Evolutionary conservation across 1,140 invertebrate species (phyloP).

Genomic region (Metaphire vulgaris): DNA sequence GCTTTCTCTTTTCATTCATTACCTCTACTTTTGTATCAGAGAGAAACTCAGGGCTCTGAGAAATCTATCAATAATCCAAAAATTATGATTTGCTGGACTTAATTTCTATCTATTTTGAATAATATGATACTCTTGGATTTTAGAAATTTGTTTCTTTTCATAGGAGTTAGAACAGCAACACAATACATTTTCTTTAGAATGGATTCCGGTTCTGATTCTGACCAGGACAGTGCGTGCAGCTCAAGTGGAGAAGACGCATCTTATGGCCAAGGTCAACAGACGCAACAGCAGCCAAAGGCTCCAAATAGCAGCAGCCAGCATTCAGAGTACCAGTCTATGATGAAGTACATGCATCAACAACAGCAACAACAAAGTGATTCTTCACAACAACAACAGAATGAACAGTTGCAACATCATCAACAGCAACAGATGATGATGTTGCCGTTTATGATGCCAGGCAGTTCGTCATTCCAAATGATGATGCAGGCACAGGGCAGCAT

Average conservation of each 20-base stretch:
- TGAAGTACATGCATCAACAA: background rate
- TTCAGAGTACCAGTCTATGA: background rate
- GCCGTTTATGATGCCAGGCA: background rate
- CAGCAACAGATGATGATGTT: conserved; percentile 8
- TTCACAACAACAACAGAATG: background rate
- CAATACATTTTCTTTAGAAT: background rate
- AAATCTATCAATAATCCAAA: too few species aligned
- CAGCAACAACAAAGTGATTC: background rate
- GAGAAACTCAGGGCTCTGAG: too few species aligned
- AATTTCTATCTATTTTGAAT: too few species aligned
- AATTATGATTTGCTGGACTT: too few species aligned
- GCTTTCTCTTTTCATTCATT: too few species aligned
- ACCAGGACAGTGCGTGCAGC: background rate
- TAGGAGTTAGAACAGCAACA: background rate
- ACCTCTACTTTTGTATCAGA: too few species aligned
- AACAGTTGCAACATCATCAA: background rate
- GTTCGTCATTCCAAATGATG: conserved; percentile 1
- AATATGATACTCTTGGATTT: too few species aligned
- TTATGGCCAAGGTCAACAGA: background rate
- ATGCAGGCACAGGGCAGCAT: background rate
- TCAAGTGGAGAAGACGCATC: background rate
- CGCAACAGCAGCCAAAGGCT: background rate
- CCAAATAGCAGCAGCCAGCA: background rate
- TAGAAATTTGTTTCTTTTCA: background rate
- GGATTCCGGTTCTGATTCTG: background rate